Evolutionary conservation across 2,797 vertebrate genomes (phyloP).

Genomic region (Chrosomus eos): DNA sequence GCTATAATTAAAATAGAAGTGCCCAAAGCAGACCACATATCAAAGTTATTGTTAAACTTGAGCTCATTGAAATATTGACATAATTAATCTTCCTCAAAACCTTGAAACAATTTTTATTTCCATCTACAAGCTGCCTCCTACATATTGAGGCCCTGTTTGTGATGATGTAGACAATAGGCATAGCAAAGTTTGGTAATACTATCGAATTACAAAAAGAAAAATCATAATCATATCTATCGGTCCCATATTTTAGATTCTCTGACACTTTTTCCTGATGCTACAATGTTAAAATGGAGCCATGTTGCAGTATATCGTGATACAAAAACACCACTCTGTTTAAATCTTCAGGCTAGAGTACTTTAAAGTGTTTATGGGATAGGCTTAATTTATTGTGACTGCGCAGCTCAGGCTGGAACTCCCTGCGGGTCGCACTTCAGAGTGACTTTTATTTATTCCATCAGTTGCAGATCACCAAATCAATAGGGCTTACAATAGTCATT

Average conservation of each 20-base stretch:
- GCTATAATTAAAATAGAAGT: conserved; percentile 56
- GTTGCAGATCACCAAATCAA: conserved; percentile 41
- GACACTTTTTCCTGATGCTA: not conserved
- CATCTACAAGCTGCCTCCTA: not conserved
- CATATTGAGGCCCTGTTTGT: not conserved
- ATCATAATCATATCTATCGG: not conserved
- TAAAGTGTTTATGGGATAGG: conserved; percentile 22
- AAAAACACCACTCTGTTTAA: not conserved
- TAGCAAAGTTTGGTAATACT: not conserved
- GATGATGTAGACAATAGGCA: not conserved
- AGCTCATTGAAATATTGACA: conserved; percentile 29
- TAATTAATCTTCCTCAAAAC: conserved; percentile 29
- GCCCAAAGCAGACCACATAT: conserved; percentile 44
- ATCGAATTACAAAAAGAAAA: not conserved
- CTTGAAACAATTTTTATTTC: conserved; percentile 1
- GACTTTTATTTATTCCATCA: conserved; percentile 46
- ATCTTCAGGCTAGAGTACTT: conserved; percentile 9
- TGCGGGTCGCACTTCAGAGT: conserved; percentile 2
- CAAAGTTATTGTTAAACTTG: conserved; percentile 46
- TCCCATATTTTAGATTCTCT: not conserved
- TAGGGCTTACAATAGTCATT: conserved; percentile 17
- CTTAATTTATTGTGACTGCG: conserved; percentile 20
- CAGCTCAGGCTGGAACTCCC: conserved; percentile 15
- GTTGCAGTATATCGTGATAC: not conserved
- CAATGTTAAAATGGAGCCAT: not conserved